Conservation (phyloP, 2,797 vertebrate genomes). For the Danio jaintianensis region DNA sequence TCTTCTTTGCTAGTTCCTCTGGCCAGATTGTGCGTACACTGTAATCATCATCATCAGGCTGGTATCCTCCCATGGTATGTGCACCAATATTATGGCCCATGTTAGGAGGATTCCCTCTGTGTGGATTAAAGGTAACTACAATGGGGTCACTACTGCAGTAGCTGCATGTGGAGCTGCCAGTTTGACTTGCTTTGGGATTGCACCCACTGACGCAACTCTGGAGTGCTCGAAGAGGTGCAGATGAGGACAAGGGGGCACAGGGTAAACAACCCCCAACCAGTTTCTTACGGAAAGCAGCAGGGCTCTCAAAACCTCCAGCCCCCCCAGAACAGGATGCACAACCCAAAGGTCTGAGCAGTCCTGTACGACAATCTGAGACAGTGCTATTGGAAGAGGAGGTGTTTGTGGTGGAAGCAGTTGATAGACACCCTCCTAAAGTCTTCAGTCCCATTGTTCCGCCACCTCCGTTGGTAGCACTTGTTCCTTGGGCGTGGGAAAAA, state of each 20-base stretch:
- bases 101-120: slow-evolving; percentile 77
- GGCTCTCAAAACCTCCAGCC: slow-evolving; percentile 77
- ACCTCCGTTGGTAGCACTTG: slow-evolving; percentile 50
- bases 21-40: slow-evolving; percentile 88
- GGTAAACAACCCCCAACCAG: slow-evolving; percentile 82
- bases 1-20: slow-evolving; percentile 84
- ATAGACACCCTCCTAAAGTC: slow-evolving; percentile 80
- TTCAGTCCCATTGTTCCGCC: slow-evolving; percentile 77
- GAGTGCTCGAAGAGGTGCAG: slow-evolving; percentile 79
- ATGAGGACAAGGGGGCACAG: slow-evolving; percentile 79
- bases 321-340: slow-evolving; percentile 80
- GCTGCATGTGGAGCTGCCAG: slow-evolving; percentile 86
- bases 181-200: slow-evolving; percentile 83
- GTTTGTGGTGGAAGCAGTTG: slow-evolving; percentile 81
- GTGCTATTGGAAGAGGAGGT: slow-evolving; percentile 83
- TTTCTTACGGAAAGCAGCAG: slow-evolving; percentile 78
- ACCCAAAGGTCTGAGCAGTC: slow-evolving; percentile 76
- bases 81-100: slow-evolving; percentile 63
- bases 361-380: slow-evolving; percentile 77
- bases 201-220: slow-evolving; percentile 84
- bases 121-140: slow-evolving; percentile 86
- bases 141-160: slow-evolving; percentile 90
- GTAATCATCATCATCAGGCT: slow-evolving; percentile 83
- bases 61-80: slow-evolving; percentile 68
- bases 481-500: slow-evolving; percentile 74